A percentile compares a stretch with the other conserved stretches of the same genome.
Evolutionary conservation across 1,140 invertebrate genomes (phyloP).

Genomic region (Panonychus citri): DNA sequence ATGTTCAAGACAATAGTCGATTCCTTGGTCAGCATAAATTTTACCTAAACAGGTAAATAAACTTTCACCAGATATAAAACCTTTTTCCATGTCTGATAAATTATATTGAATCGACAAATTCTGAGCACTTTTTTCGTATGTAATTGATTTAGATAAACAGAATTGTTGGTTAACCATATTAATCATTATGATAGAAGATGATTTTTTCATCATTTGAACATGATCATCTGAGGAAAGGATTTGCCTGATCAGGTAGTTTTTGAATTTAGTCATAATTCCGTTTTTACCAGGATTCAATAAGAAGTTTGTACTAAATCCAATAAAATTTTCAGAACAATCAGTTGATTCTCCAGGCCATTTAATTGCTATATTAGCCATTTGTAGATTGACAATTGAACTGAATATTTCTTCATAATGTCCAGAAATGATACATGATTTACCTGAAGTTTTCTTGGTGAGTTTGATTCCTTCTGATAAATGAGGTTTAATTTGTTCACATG

Average conservation of each 20-base stretch:
- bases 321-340: neutral
- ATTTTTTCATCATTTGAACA: neutral
- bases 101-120: neutral
- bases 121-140: neutral
- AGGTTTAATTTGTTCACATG: constrained; percentile 48
- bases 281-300: neutral
- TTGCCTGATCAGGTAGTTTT: neutral
- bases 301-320: neutral
- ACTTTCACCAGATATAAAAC: neutral
- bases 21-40: too few relatives aligned
- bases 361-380: neutral
- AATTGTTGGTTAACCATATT: neutral
- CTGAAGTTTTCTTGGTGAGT: neutral
- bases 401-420: neutral
- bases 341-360: neutral
- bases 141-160: neutral
- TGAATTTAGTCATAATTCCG: neutral
- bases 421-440: neutral
- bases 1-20: constrained; percentile 21
- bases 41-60: too few relatives aligned
- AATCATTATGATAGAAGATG: neutral
- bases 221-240: neutral
- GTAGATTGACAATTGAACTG: neutral
- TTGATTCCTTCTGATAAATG: too few relatives aligned
- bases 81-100: neutral